These are phyloP conservation scores for Pelusios castaneus DNA, from an alignment of 2,113 vertebrate species.

Conservation along the genomic window DNA sequence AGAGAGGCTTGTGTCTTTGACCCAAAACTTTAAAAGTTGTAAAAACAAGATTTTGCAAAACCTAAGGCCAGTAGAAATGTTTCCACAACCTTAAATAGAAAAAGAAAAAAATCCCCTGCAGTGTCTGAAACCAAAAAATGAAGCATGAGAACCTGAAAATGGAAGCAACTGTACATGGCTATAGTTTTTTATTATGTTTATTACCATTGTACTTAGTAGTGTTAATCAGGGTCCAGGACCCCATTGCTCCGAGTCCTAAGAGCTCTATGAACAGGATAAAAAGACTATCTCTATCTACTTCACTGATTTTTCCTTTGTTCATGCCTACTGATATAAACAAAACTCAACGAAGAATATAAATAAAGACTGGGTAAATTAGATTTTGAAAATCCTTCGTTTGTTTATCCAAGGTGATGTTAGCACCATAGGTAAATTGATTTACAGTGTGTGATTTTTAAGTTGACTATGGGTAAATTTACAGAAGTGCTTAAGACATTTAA, in stretches of 20 bases:
- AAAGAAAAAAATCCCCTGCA: rapidly evolving
- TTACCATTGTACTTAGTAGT: too few relatives aligned
- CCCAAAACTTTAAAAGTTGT: neutral
- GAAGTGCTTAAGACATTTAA: neutral
- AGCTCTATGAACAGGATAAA: too few relatives aligned
- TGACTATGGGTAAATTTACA: neutral
- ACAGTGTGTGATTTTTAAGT: neutral
- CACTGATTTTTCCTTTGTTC: rapidly evolving
- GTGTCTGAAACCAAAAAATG: neutral
- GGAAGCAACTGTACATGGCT: neutral
- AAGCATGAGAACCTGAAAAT: neutral
- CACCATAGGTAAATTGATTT: neutral
- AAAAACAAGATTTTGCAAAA: neutral
- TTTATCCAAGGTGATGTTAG: neutral
- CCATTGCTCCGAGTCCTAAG: too few relatives aligned
- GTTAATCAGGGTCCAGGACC: too few relatives aligned
- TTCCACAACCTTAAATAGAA: neutral
- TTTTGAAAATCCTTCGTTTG: neutral
- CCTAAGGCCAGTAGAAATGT: neutral
- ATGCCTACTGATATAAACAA: neutral
- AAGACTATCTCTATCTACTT: neutral
- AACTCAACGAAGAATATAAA: neutral
- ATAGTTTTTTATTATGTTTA: neutral
- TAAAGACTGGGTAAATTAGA: neutral
- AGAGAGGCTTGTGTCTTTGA: rapidly evolving